These are phyloP conservation scores for Origma solitaria DNA, from an alignment of 2,113 vertebrate species.

Conservation along the genomic window DNA sequence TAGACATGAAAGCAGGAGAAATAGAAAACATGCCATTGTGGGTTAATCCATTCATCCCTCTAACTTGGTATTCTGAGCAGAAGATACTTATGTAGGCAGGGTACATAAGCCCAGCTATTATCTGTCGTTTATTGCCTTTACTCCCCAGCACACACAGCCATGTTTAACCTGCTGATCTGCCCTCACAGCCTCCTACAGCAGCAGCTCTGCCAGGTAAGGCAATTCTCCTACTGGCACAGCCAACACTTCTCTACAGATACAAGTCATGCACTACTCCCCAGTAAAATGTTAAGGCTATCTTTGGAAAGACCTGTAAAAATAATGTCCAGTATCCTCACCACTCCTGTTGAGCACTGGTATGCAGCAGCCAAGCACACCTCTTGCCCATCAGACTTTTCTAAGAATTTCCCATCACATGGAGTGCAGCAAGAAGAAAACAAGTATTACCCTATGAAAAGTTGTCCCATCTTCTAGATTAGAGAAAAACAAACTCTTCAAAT, in stretches of 20 bases:
- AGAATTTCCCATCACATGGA: background rate
- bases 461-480: background rate
- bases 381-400: background rate
- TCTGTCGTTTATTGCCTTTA: background rate
- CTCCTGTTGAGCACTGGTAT: background rate
- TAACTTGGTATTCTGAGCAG: background rate
- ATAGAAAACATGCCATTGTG: background rate
- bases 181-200: background rate
- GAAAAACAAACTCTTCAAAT: background rate
- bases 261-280: background rate
- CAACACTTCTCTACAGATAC: background rate
- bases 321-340: background rate
- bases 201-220: background rate
- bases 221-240: accelerated
- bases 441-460: background rate
- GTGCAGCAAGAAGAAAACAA: background rate
- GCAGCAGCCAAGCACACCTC: background rate
- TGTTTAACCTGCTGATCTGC: background rate
- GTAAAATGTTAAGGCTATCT: background rate
- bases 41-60: background rate
- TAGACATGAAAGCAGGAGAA: background rate
- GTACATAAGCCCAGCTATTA: accelerated
- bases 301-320: background rate
- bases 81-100: background rate
- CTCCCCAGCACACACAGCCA: accelerated